Conservation (phyloP, 2,888 invertebrate genomes). For the Cacoxenus indagator region DNA sequence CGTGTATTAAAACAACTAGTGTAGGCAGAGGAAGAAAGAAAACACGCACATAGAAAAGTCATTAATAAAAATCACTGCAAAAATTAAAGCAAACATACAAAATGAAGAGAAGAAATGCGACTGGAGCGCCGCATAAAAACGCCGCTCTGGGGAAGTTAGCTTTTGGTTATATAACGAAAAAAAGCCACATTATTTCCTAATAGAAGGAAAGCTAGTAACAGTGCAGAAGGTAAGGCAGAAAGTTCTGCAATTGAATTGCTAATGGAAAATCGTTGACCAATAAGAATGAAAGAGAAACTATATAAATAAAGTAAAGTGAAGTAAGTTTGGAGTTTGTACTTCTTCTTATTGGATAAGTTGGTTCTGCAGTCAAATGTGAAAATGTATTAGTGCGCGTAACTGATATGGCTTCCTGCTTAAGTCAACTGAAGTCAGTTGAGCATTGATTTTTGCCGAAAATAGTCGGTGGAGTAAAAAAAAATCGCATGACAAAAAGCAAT, state of each 20-base stretch:
- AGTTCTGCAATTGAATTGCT: conserved; percentile 29
- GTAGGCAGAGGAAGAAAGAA: too few relatives aligned
- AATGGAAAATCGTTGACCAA: conserved; percentile 30
- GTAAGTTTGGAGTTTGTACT: neutral
- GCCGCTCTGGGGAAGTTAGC: too few relatives aligned
- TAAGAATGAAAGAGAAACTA: conserved; percentile 26
- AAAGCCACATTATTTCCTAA: too few relatives aligned
- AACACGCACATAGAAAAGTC: neutral
- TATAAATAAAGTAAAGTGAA: conserved; percentile 11
- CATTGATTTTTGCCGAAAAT: too few relatives aligned
- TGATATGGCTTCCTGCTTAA: conserved; percentile 48
- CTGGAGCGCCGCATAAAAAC: neutral
- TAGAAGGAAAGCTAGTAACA: neutral
- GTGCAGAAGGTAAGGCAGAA: neutral
- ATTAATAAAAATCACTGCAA: neutral
- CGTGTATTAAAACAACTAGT: neutral
- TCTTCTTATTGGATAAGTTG: neutral
- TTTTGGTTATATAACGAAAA: neutral
- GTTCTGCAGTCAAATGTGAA: conserved; percentile 13
- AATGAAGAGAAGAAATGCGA: neutral
- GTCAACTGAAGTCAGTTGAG: conserved; percentile 32
- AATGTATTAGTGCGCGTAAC: conserved; percentile 49
- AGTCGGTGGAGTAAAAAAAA: too few relatives aligned
- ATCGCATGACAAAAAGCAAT: too few relatives aligned
- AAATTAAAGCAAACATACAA: neutral